Percentiles rank a stretch among this genome's conserved stretches.
phyloP scores from a whole-genome alignment of 2,888 invertebrate genomes.

The Andrena bicolor region DNA sequence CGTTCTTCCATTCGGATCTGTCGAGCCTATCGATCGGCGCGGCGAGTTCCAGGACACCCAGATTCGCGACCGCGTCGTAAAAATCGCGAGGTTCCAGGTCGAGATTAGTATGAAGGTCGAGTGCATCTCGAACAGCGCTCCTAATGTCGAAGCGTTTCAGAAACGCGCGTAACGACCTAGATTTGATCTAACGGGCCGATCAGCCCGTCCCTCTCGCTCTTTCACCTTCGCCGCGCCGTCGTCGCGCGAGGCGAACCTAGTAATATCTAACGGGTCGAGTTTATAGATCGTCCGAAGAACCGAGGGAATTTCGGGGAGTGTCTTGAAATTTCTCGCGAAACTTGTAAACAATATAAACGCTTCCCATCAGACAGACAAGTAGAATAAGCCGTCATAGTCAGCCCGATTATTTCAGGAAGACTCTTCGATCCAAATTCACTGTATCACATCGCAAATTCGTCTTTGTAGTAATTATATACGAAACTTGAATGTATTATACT shows the following conservation, averaged over 20 bases:
- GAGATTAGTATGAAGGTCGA: constrained; percentile 63
- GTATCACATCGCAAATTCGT: too few relatives aligned
- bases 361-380: not conserved
- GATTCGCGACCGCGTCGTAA: constrained; percentile 2
- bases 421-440: not conserved
- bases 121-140: constrained; percentile 53
- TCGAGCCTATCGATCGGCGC: not conserved
- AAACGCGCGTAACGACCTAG: constrained; percentile 71
- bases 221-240: constrained; percentile 16
- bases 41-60: constrained; percentile 12
- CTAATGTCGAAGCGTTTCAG: constrained; percentile 62
- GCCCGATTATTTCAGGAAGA: not conserved
- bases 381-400: not conserved
- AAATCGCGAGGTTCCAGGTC: constrained; percentile 43
- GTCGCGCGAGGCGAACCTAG: constrained; percentile 46
- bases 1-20: too few relatives aligned
- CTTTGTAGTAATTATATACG: too few relatives aligned
- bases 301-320: not conserved
- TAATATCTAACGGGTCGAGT: constrained; percentile 72
- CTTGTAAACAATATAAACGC: too few relatives aligned
- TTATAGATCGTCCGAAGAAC: constrained; percentile 30
- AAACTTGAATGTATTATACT: too few relatives aligned
- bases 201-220: constrained; percentile 56
- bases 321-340: not conserved
- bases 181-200: constrained; percentile 76